Conservation (phyloP, 2,797 vertebrate genomes). For the Sebastolobus alascanus region DNA sequence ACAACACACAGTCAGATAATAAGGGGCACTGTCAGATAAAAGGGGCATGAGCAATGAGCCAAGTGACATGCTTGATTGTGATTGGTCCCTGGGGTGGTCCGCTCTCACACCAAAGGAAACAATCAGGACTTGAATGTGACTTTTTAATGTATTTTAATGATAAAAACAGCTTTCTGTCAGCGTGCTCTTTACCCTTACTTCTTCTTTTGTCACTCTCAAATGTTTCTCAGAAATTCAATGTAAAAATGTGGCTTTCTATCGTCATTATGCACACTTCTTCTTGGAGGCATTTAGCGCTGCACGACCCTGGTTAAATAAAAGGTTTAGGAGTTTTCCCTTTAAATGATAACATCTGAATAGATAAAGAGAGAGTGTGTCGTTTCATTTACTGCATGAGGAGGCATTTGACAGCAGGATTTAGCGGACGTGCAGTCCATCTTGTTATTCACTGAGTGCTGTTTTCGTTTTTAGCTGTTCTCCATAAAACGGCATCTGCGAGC, state of each 20-base stretch:
- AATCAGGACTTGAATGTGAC: slow-evolving; percentile 34
- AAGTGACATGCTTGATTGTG: slow-evolving; percentile 86
- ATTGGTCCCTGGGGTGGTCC: slow-evolving; percentile 89
- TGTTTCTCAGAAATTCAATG: background rate
- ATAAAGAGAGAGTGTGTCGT: slow-evolving; percentile 5
- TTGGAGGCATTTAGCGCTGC: background rate
- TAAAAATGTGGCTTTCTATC: background rate
- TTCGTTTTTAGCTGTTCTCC: slow-evolving; percentile 74
- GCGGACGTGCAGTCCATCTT: slow-evolving; percentile 37
- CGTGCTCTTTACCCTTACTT: slow-evolving; percentile 17
- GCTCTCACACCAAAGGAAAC: slow-evolving; percentile 42
- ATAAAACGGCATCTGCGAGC: slow-evolving; percentile 75
- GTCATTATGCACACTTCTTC: background rate
- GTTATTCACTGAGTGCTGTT: slow-evolving; percentile 49
- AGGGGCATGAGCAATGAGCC: slow-evolving; percentile 89
- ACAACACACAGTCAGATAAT: slow-evolving; percentile 90
- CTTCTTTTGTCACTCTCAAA: slow-evolving; percentile 2
- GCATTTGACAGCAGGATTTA: slow-evolving; percentile 34
- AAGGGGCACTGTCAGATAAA: slow-evolving; percentile 91
- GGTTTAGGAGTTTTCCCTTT: background rate
- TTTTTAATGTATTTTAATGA: slow-evolving; percentile 14
- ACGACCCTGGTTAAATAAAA: background rate
- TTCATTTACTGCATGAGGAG: slow-evolving; percentile 23
- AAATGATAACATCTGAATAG: slow-evolving; percentile 26
- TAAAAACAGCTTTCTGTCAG: slow-evolving; percentile 13